A percentile compares a stretch with the other conserved stretches of the same genome.
Conservation (phyloP, 2,113 vertebrate genomes). For the Neotragus pygmaeus region DNA sequence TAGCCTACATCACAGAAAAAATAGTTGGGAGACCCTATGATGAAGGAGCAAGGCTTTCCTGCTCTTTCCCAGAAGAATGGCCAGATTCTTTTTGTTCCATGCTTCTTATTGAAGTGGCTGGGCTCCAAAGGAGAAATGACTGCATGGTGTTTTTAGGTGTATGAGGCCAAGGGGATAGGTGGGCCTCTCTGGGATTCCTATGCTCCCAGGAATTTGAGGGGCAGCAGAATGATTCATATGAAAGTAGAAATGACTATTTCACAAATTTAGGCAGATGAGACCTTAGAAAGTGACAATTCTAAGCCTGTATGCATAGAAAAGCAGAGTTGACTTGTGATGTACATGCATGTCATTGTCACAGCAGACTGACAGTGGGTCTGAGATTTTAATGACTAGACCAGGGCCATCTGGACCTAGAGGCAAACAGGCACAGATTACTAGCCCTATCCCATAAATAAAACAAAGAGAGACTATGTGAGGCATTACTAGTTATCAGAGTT, state of each 20-base stretch:
- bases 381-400: background rate
- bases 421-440: background rate
- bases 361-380: background rate
- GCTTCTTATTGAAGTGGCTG: background rate
- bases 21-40: background rate
- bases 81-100: background rate
- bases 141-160: accelerated
- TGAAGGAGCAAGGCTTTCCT: background rate
- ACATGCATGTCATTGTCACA: background rate
- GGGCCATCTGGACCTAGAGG: background rate
- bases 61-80: background rate
- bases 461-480: background rate
- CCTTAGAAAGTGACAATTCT: background rate
- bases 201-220: background rate
- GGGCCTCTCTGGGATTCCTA: background rate
- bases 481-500: background rate
- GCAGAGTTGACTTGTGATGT: background rate
- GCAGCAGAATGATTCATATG: background rate
- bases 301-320: background rate
- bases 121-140: background rate
- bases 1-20: background rate
- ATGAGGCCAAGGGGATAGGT: background rate
- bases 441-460: background rate
- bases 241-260: background rate
- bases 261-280: background rate